Evolutionary conservation across 2,113 vertebrate genomes (phyloP).

Genomic region (Heloderma charlesbogerti): DNA sequence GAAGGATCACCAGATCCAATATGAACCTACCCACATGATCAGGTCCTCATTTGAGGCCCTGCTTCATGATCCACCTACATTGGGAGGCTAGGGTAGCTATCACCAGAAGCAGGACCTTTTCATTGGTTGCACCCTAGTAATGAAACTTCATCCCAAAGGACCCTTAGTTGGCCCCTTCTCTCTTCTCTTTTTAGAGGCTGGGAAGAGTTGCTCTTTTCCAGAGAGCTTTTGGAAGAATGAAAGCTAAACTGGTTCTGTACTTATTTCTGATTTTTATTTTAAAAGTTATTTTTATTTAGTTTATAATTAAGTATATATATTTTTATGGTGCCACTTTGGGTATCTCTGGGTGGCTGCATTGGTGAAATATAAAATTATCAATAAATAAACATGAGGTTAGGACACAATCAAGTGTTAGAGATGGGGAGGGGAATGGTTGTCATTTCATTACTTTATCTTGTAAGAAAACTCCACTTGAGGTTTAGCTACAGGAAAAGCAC

Average conservation of each 20-base stretch:
- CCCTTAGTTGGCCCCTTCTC: neutral
- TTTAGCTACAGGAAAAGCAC: slow-evolving; percentile 27
- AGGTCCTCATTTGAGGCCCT: too few species aligned
- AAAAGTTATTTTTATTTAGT: neutral
- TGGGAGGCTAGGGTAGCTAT: too few species aligned
- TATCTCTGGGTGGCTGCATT: neutral
- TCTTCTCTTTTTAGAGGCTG: neutral
- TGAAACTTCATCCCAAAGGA: neutral
- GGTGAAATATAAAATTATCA: neutral
- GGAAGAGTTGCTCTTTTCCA: neutral
- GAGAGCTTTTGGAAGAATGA: neutral
- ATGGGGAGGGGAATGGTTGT: neutral
- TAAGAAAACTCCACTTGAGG: slow-evolving; percentile 5
- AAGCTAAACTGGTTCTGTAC: neutral
- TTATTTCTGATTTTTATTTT: neutral
- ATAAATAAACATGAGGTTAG: neutral
- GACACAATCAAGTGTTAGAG: slow-evolving; percentile 5
- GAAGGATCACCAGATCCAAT: too few species aligned
- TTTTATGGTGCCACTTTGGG: neutral
- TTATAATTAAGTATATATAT: neutral
- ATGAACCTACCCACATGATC: too few species aligned
- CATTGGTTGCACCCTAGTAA: neutral
- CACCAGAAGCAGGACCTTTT: neutral
- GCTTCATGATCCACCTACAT: too few species aligned
- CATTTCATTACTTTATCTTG: slow-evolving; percentile 14